These are phyloP conservation scores for Eurystomus glaucurus DNA, from an alignment of 2,797 vertebrate species.

Conservation along the genomic window DNA sequence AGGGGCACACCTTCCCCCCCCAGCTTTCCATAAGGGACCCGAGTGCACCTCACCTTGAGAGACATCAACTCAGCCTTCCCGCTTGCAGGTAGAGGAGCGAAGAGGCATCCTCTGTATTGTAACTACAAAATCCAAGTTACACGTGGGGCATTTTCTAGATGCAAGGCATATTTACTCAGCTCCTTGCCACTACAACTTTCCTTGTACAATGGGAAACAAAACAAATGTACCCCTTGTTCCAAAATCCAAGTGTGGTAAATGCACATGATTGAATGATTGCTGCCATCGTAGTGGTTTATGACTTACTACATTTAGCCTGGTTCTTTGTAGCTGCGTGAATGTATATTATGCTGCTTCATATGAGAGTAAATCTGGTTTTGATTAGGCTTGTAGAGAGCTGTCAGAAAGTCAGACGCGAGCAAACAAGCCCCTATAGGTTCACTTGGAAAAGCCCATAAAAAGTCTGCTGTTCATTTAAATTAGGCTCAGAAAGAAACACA, in stretches of 20 bases:
- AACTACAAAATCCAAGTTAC: neutral
- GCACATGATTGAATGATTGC: neutral
- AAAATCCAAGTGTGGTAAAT: neutral
- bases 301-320: slow-evolving; percentile 70
- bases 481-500: slow-evolving; percentile 70
- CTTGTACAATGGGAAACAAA: neutral
- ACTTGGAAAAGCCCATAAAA: slow-evolving; percentile 68
- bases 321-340: slow-evolving; percentile 48
- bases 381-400: slow-evolving; percentile 74
- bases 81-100: rapidly evolving
- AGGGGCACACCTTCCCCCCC: rapidly evolving
- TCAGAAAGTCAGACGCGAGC: slow-evolving; percentile 62
- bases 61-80: neutral
- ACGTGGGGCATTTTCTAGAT: neutral
- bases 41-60: neutral
- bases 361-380: slow-evolving; percentile 75
- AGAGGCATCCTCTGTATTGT: neutral
- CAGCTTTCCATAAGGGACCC: neutral
- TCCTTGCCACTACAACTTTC: neutral
- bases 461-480: slow-evolving; percentile 75
- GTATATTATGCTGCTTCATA: slow-evolving; percentile 55
- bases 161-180: neutral
- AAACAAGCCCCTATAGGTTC: slow-evolving; percentile 78
- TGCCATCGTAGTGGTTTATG: slow-evolving; percentile 24
- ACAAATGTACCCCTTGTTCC: slow-evolving; percentile 30